Percentiles rank a stretch among this genome's conserved stretches.
phyloP scores from a whole-genome alignment of 2,113 vertebrate genomes.

The Epinephelus lanceolatus region DNA sequence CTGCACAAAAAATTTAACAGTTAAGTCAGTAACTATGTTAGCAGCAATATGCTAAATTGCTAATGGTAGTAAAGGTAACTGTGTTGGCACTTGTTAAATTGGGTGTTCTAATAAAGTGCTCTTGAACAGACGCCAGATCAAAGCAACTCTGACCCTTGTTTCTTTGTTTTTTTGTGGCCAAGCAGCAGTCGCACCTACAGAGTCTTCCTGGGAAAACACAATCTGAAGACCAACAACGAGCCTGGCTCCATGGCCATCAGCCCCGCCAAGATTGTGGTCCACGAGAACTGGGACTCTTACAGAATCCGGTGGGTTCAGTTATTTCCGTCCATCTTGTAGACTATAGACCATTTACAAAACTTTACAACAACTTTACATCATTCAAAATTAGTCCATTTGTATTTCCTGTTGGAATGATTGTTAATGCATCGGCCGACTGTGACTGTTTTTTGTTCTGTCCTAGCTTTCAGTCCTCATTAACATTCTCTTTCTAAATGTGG shows the following conservation, averaged over 20 bases:
- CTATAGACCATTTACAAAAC: not conserved
- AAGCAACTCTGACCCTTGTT: not conserved
- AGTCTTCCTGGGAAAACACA: conserved; percentile 89
- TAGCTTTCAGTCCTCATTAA: not conserved
- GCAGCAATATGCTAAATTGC: not conserved
- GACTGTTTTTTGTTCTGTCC: not conserved
- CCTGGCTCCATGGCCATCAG: conserved; percentile 74
- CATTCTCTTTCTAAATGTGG: not conserved
- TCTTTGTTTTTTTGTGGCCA: conserved; percentile 2
- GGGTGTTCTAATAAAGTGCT: not conserved
- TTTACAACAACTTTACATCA: too few relatives aligned
- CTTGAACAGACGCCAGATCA: not conserved
- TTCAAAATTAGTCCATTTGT: too few relatives aligned
- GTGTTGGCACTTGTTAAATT: not conserved
- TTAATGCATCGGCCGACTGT: too few relatives aligned
- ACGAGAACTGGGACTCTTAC: conserved; percentile 85
- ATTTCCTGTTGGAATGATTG: too few relatives aligned
- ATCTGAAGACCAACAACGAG: conserved; percentile 78
- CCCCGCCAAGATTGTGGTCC: conserved; percentile 85
- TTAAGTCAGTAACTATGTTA: too few relatives aligned
- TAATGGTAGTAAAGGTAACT: not conserved
- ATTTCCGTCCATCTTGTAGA: not conserved
- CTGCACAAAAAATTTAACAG: too few relatives aligned
- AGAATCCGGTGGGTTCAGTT: conserved; percentile 77
- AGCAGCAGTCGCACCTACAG: conserved; percentile 84